These are phyloP conservation scores for Ceyx cyanopectus DNA, from an alignment of 2,113 vertebrate genomes.

Conservation along the genomic window DNA sequence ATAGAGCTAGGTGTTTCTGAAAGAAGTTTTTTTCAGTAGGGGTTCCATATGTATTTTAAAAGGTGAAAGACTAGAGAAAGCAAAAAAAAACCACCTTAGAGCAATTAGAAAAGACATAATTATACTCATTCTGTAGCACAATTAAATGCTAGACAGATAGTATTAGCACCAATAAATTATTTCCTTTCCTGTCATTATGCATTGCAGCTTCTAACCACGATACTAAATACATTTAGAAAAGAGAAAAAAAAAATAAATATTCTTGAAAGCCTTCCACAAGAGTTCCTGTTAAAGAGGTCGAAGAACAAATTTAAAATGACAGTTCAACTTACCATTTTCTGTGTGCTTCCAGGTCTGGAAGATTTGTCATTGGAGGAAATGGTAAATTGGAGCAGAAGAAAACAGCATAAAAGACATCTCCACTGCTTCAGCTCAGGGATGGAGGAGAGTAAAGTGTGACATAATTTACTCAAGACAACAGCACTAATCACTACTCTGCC, in stretches of 20 bases:
- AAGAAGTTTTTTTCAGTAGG: not conserved
- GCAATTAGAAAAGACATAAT: not conserved
- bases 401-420: not conserved
- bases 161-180: not conserved
- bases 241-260: not conserved
- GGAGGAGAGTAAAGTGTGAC: not conserved
- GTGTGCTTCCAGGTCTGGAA: slow-evolving; percentile 16
- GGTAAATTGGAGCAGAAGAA: not conserved
- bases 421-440: not conserved
- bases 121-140: not conserved
- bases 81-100: not conserved
- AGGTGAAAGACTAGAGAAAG: not conserved
- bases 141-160: not conserved
- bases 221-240: not conserved
- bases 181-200: not conserved
- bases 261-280: not conserved
- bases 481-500: not conserved
- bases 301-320: not conserved
- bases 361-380: not conserved
- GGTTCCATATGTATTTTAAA: not conserved
- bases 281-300: not conserved
- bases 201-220: not conserved
- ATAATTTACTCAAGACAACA: not conserved
- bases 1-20: not conserved
- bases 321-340: slow-evolving; percentile 74